Conservation (phyloP, 1,140 invertebrate genomes). For the Sitobion miscanthi region DNA sequence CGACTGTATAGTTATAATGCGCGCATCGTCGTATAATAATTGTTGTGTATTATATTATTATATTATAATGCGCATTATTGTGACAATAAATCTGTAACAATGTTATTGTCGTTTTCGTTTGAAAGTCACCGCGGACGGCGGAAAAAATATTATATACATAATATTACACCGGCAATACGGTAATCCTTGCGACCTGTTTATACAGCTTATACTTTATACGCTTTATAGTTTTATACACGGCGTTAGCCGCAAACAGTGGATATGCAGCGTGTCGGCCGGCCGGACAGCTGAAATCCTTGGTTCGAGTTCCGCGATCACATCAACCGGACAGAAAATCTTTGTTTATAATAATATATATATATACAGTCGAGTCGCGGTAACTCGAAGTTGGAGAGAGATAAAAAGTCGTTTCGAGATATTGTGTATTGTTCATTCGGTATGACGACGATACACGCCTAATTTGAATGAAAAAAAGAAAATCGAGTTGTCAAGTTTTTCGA, state of each 20-base stretch:
- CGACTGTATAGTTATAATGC: neutral
- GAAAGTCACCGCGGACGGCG: neutral
- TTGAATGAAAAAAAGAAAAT: no score
- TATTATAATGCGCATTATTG: constrained; percentile 6
- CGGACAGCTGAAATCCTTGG: neutral
- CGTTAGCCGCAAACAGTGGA: neutral
- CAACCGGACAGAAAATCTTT: neutral
- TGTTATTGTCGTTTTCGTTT: constrained; percentile 9
- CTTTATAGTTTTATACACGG: neutral
- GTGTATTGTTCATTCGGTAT: no score
- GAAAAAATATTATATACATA: neutral
- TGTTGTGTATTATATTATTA: neutral
- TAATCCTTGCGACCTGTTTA: neutral
- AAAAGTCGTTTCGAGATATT: no score
- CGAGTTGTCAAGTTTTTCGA: no score
- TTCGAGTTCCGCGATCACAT: neutral
- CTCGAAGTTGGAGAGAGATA: no score
- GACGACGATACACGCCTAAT: no score
- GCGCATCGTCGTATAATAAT: neutral
- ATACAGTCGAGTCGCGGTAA: no score
- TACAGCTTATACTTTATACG: neutral
- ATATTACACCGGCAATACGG: neutral
- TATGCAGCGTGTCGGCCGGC: neutral
- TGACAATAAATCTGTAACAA: constrained; percentile 25
- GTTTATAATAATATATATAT: no score